Conservation (phyloP, 2,797 vertebrate genomes). For the Microchirus variegatus region DNA sequence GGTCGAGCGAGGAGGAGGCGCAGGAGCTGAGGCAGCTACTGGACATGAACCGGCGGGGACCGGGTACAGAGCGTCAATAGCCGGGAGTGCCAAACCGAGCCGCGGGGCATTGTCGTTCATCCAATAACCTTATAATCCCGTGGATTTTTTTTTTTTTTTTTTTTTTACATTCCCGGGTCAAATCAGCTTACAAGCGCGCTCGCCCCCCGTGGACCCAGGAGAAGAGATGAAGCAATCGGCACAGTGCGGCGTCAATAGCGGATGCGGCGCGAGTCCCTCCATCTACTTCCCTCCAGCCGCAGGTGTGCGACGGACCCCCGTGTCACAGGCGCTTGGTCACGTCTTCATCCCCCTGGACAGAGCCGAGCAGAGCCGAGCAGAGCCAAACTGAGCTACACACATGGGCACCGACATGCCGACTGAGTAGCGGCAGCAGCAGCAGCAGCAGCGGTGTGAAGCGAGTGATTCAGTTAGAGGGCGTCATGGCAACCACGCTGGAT, state of each 20-base stretch:
- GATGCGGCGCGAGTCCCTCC: conserved; percentile 48
- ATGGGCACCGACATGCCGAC: conserved; percentile 28
- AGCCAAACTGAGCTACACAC: neutral
- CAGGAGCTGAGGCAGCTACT: conserved; percentile 47
- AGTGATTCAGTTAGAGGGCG: conserved; percentile 34
- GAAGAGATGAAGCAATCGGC: conserved; percentile 60
- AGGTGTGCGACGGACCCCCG: conserved; percentile 54
- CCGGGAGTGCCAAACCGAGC: conserved; percentile 58
- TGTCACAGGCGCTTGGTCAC: conserved; percentile 23
- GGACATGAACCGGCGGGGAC: conserved; percentile 48
- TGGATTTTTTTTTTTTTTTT: too few relatives aligned
- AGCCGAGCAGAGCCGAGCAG: conserved; percentile 2
- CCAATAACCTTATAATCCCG: conserved; percentile 72
- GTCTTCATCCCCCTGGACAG: conserved; percentile 56
- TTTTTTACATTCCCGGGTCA: conserved; percentile 69
- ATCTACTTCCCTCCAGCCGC: conserved; percentile 58
- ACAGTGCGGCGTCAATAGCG: conserved; percentile 19
- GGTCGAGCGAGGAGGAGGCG: conserved; percentile 34
- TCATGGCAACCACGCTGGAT: conserved; percentile 69
- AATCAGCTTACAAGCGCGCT: conserved; percentile 72
- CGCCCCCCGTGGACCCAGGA: conserved; percentile 59
- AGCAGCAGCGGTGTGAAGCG: conserved; percentile 50
- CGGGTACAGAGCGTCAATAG: conserved; percentile 69
- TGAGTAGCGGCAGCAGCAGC: conserved; percentile 40
- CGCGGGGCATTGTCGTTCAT: conserved; percentile 70